Conservation (phyloP, 2,797 vertebrate genomes). For the Nannoperca obscura region DNA sequence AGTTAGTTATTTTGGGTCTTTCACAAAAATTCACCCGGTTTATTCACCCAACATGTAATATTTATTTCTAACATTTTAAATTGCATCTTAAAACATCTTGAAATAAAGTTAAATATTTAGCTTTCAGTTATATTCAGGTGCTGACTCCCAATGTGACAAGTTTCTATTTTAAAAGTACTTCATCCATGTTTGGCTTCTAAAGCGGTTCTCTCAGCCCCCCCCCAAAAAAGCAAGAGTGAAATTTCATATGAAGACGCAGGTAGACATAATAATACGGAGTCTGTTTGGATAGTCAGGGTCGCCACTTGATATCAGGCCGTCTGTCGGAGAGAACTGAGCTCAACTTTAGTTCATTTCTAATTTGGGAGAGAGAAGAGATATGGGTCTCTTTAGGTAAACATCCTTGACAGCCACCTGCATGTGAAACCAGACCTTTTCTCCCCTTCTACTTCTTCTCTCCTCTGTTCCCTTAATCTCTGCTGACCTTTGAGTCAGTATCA, state of each 20-base stretch:
- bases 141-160: conserved; percentile 9
- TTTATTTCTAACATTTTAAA: conserved; percentile 19
- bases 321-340: conserved; percentile 64
- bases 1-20: not conserved
- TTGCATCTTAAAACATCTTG: conserved; percentile 44
- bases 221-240: conserved; percentile 62
- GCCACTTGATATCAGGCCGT: conserved; percentile 65
- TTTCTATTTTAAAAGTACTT: conserved; percentile 31
- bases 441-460: conserved; percentile 33
- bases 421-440: conserved; percentile 75
- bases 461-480: conserved; percentile 63
- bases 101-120: conserved; percentile 33
- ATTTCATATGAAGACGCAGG: conserved; percentile 57
- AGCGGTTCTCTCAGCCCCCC: conserved; percentile 27
- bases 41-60: not conserved
- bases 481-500: conserved; percentile 72
- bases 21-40: not conserved
- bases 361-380: conserved; percentile 69
- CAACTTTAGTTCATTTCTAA: conserved; percentile 80
- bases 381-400: conserved; percentile 71
- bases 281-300: conserved; percentile 69
- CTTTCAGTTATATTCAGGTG: too few relatives aligned
- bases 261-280: conserved; percentile 68
- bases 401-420: conserved; percentile 80
- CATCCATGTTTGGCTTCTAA: conserved; percentile 34